Conservation (phyloP, 2,113 vertebrate species). For the Thomomys bottae region DNA sequence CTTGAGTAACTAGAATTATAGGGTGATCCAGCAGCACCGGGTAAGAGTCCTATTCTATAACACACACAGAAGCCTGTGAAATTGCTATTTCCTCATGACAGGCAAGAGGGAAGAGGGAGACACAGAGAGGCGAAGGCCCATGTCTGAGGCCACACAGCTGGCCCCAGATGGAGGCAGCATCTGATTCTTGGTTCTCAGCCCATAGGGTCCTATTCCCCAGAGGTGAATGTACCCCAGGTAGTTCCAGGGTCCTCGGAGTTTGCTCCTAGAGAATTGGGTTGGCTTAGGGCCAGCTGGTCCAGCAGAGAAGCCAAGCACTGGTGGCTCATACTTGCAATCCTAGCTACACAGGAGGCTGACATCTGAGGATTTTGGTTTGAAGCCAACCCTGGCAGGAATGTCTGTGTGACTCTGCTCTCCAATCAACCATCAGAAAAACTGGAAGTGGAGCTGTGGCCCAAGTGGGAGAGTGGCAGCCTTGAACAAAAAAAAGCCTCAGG, state of each 20-base stretch:
- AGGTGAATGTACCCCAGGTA: background rate
- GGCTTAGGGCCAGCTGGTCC: background rate
- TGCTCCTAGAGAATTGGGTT: background rate
- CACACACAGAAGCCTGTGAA: background rate
- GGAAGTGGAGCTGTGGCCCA: no score
- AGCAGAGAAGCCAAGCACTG: no score
- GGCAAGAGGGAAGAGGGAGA: background rate
- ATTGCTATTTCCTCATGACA: background rate
- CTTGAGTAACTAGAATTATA: no score
- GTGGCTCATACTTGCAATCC: no score
- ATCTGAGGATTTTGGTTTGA: no score
- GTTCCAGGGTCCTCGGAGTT: background rate
- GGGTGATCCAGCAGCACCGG: no score
- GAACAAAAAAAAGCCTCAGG: no score
- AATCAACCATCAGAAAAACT: no score
- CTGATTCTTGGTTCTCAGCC: background rate
- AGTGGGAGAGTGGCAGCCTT: no score
- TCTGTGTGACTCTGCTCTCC: no score
- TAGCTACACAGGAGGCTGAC: no score
- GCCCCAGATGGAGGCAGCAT: background rate
- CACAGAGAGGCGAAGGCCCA: constrained; percentile 8
- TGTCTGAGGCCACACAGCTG: background rate
- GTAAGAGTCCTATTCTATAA: background rate
- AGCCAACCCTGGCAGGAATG: no score
- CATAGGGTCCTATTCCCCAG: background rate